A percentile compares a stretch with the other conserved stretches of the same genome.
phyloP scores from a whole-genome alignment of 2,888 invertebrate species.

The Volucella zonaria region DNA sequence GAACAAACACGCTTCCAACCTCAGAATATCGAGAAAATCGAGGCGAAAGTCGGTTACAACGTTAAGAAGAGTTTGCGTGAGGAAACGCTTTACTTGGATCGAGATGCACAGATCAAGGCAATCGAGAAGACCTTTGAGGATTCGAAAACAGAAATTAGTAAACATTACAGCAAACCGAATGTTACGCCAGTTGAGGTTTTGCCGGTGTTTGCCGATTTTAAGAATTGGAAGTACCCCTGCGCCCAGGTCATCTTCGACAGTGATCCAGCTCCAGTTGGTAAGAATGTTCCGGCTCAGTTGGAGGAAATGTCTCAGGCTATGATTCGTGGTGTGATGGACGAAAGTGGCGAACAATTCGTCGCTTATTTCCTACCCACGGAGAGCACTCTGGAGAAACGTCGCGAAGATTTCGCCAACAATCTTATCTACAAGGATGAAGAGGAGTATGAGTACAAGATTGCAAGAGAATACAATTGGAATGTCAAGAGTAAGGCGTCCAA shows the following conservation, averaged over 20 bases:
- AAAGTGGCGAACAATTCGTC: constrained; percentile 99
- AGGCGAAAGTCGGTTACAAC: constrained; percentile 99
- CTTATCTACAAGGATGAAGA: constrained; percentile 94
- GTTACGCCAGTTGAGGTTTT: constrained; percentile 95
- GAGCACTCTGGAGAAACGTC: constrained; percentile 94
- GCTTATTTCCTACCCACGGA: constrained; percentile 98
- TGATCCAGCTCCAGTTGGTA: constrained; percentile 96
- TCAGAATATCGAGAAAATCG: constrained; percentile 97
- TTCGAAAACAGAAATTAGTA: constrained; percentile 91
- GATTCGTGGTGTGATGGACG: constrained; percentile 99
- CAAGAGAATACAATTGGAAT: constrained; percentile 99
- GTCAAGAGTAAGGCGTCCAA: constrained; percentile 98
- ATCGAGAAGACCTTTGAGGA: constrained; percentile 99
- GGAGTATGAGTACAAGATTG: constrained; percentile 98
- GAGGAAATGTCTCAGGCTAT: constrained; percentile 99
- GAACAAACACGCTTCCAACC: constrained; percentile 99
- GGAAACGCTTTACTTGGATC: constrained; percentile 97
- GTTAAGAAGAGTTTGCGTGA: constrained; percentile 96
- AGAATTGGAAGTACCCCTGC: constrained; percentile 98
- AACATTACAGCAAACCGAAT: constrained; percentile 98
- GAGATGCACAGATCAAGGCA: constrained; percentile 97
- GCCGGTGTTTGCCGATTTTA: constrained; percentile 97
- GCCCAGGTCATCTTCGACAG: constrained; percentile 99
- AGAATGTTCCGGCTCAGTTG: constrained; percentile 92
- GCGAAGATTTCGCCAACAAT: constrained; percentile 89